Percentiles rank a stretch among this genome's conserved stretches.
These are phyloP conservation scores for Prolemur simus DNA, from an alignment of 2,113 vertebrate genomes.

Conservation along the genomic window DNA sequence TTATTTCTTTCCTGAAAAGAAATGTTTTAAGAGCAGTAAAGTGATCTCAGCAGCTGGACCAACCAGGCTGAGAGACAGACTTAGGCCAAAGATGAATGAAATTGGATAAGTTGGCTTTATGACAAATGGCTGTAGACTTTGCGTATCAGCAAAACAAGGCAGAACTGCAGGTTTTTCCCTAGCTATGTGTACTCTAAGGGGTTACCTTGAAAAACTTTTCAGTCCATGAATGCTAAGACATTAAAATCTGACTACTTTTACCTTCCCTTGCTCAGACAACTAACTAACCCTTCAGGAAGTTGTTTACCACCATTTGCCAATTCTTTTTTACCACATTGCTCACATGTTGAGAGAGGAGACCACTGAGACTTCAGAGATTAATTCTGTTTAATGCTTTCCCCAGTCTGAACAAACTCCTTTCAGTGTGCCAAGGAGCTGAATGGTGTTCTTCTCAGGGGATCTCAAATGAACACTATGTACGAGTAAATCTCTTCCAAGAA, in stretches of 20 bases:
- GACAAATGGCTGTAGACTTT: not conserved
- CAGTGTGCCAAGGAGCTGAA: not conserved
- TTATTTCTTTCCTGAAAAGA: slow-evolving; percentile 11
- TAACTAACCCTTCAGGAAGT: not conserved
- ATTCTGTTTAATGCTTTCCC: not conserved
- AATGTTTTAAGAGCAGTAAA: not conserved
- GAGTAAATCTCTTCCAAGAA: not conserved
- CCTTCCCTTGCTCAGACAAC: not conserved
- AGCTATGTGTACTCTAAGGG: not conserved
- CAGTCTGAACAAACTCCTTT: not conserved
- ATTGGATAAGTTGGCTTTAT: not conserved
- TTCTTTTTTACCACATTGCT: not conserved
- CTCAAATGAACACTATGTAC: not conserved
- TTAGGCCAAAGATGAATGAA: not conserved
- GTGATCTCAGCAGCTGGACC: not conserved
- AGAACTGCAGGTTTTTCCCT: not conserved
- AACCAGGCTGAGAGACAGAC: not conserved
- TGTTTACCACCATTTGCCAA: not conserved
- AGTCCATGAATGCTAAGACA: not conserved
- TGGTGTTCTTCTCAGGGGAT: not conserved
- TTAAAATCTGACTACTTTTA: not conserved
- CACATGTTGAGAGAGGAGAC: not conserved
- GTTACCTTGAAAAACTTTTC: not conserved
- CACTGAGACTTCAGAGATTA: not conserved
- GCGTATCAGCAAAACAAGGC: not conserved